Conservation (phyloP, 2,888 invertebrate genomes). For the Sturmia bella region DNA sequence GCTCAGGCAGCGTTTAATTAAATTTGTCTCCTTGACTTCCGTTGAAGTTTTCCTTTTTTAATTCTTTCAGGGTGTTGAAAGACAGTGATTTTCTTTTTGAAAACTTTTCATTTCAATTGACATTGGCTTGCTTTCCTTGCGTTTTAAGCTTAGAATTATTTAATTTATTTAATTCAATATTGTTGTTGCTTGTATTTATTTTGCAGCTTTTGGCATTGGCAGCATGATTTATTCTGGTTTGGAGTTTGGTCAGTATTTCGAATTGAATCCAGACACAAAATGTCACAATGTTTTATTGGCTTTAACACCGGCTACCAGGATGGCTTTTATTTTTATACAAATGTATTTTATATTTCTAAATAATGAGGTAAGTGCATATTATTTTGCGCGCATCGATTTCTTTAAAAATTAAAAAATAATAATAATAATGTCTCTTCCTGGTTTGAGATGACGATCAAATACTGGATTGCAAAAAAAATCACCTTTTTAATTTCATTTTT, state of each 20-base stretch:
- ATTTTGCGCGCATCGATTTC: background rate
- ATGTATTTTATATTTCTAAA: constrained; percentile 99
- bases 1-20: constrained; percentile 54
- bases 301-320: constrained; percentile 93
- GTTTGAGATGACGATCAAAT: too few species aligned
- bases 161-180: constrained; percentile 24
- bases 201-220: constrained; percentile 95
- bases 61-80: background rate
- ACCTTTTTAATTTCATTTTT: too few species aligned
- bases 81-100: background rate
- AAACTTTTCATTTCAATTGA: constrained; percentile 44
- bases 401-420: too few species aligned
- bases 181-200: constrained; percentile 68
- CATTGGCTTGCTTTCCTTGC: constrained; percentile 14
- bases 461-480: too few species aligned
- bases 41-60: constrained; percentile 18
- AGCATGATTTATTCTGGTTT: constrained; percentile 98
- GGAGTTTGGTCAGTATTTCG: constrained; percentile 97
- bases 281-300: constrained; percentile 96
- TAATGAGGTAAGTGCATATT: constrained; percentile 89
- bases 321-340: constrained; percentile 98
- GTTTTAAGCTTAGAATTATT: constrained; percentile 1
- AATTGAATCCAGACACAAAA: constrained; percentile 93
- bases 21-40: constrained; percentile 67
- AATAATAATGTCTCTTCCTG: too few species aligned